Conservation (phyloP, 2,888 invertebrate species). For the Drosophila eohydei region DNA sequence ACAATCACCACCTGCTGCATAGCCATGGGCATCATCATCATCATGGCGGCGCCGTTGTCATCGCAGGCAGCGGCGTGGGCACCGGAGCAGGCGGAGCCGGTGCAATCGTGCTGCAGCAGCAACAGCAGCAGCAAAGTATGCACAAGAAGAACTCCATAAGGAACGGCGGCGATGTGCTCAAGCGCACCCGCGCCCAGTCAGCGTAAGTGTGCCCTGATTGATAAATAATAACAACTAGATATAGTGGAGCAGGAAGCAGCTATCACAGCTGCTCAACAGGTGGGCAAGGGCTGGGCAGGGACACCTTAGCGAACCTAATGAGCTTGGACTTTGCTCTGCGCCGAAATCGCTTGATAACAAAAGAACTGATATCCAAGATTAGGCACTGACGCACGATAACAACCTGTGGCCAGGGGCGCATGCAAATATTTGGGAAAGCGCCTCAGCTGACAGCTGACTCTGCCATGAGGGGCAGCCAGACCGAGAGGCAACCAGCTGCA, state of each 20-base stretch:
- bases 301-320: conserved; percentile 12
- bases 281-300: conserved; percentile 8
- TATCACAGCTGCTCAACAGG: background rate
- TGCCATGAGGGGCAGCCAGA: background rate
- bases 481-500: background rate
- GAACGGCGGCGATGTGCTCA: conserved; percentile 88
- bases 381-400: conserved; percentile 33
- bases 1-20: conserved; percentile 79
- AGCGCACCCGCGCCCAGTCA: conserved; percentile 88
- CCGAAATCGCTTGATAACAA: conserved; percentile 19
- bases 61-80: conserved; percentile 84
- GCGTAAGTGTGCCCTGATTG: conserved; percentile 87
- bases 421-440: conserved; percentile 37
- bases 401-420: conserved; percentile 10
- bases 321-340: conserved; percentile 52
- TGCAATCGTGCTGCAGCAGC: conserved; percentile 78
- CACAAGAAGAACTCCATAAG: conserved; percentile 89
- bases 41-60: conserved; percentile 84
- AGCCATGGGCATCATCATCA: conserved; percentile 82
- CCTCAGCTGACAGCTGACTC: conserved; percentile 33
- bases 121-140: conserved; percentile 82
- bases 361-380: conserved; percentile 15
- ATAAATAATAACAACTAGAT: background rate
- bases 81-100: conserved; percentile 68
- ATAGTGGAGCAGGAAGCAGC: background rate